Base-by-base conservation (phyloP, 1,140 invertebrate genomes). In the Dendrolimus punctatus region DNA sequence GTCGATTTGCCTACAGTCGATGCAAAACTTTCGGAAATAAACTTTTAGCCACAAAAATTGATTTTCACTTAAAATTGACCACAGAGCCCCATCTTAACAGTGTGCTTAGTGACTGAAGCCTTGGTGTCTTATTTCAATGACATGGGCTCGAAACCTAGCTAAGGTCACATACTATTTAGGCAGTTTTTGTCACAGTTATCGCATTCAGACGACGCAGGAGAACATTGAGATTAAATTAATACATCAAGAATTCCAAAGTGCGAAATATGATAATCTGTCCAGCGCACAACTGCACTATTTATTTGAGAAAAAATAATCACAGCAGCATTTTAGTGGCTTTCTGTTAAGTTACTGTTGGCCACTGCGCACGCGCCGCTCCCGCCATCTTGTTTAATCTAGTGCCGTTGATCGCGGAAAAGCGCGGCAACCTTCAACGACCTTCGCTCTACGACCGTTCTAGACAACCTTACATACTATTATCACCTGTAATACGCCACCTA, bases 391-490 rank as follows among this genome's bases (percentile, higher is more conserved):
- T 77, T 81, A 75, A 85, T 85, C 80, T 81, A 80, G 76, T 76
- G 78, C 79, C 76, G 76, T 79, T 78, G 79, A 82, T 85, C 81
- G 81, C 80, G 81, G 81, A 85, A 85, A 85, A 85, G 80, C 81
- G 76, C 78, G 78, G 36, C 81, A 83, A 82, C 81, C 81, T 85
- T 85, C 81, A 85, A 81, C 81, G 81, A 85, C 81, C 81, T 85
- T 85, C 81, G 81, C 78, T 83, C 80, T 76, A 71, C 80, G 76
- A 80, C 76, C 78, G 71, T 57, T 64, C 60, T 58, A 57, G 58
- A 59, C 55, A 60, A 64, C 55, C 53, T 57, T 50, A 58, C 71
- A 73, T 60, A 64, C 53, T 44, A 64, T 58, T 53, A 49, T 47
- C 54, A 70, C 64, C 59, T 42, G 40, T 61, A 63, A 51, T 6